Conservation (phyloP, 2,888 invertebrate species). For the Ormyrus nitidulus region DNA sequence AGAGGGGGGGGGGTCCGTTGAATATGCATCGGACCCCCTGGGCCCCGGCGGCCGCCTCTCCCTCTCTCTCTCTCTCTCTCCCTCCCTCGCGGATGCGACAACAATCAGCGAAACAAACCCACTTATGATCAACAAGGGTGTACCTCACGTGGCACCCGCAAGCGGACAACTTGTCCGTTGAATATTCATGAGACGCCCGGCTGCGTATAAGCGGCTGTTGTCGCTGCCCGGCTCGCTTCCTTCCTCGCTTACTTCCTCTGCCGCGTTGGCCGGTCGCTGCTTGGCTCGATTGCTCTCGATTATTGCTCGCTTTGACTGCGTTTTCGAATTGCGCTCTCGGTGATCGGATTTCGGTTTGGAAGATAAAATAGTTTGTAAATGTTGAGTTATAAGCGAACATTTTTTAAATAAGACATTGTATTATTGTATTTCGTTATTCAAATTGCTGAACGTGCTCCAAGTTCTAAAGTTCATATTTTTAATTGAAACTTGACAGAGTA, state of each 20-base stretch:
- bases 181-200: slow-evolving; percentile 68
- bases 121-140: slow-evolving; percentile 73
- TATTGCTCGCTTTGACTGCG: too few species aligned
- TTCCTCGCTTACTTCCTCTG: background rate
- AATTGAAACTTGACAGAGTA: too few species aligned
- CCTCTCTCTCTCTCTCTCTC: slow-evolving; percentile 34
- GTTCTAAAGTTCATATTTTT: too few species aligned
- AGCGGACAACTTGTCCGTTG: slow-evolving; percentile 69
- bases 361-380: too few species aligned
- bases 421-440: too few species aligned
- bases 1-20: slow-evolving; percentile 56
- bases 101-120: slow-evolving; percentile 73
- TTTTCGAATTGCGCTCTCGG: too few species aligned
- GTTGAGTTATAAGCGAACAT: too few species aligned
- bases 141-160: slow-evolving; percentile 66
- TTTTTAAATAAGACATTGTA: too few species aligned
- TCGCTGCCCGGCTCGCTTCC: background rate
- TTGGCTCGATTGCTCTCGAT: too few species aligned
- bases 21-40: slow-evolving; percentile 70
- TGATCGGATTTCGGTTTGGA: too few species aligned
- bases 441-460: too few species aligned
- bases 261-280: too few species aligned
- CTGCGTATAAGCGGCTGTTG: background rate
- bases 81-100: slow-evolving; percentile 61
- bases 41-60: slow-evolving; percentile 47